Conservation (phyloP, 2,888 invertebrate genomes). For the Plemyria rubiginata region DNA sequence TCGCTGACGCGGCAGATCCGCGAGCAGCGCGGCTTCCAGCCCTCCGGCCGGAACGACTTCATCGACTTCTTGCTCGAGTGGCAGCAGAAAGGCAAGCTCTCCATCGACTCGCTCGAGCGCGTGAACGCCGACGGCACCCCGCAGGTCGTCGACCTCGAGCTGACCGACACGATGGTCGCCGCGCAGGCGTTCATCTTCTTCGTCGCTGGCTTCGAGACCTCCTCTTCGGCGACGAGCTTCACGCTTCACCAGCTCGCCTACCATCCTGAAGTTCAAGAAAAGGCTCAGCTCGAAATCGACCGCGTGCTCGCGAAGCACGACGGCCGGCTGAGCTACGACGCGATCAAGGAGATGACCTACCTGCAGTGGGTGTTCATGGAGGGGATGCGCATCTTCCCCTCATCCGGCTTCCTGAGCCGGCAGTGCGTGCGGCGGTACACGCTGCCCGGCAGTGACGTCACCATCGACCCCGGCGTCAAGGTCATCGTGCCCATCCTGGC, state of each 20-base stretch:
- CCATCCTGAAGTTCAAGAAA: constrained; percentile 58
- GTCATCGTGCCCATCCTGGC: constrained; percentile 37
- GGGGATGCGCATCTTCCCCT: constrained; percentile 64
- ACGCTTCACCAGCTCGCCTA: constrained; percentile 67
- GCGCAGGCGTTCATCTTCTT: constrained; percentile 70
- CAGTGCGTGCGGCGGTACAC: constrained; percentile 51
- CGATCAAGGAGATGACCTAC: constrained; percentile 67
- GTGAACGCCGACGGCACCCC: constrained; percentile 52
- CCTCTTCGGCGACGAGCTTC: constrained; percentile 70
- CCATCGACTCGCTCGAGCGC: constrained; percentile 54
- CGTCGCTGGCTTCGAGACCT: constrained; percentile 79
- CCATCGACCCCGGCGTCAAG: constrained; percentile 51
- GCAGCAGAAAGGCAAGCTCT: constrained; percentile 51
- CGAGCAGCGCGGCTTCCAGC: constrained; percentile 51
- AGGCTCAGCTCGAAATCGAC: constrained; percentile 61
- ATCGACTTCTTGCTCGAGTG: constrained; percentile 60
- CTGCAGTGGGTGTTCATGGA: constrained; percentile 64
- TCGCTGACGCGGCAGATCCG: constrained; percentile 25
- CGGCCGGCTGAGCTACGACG: constrained; percentile 61
- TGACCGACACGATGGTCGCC: constrained; percentile 55
- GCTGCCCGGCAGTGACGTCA: constrained; percentile 52
- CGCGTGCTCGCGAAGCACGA: constrained; percentile 53
- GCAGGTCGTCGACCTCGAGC: constrained; percentile 49
- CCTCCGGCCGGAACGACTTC: constrained; percentile 61
- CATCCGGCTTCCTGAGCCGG: constrained; percentile 52